These are phyloP conservation scores for Pipistrellus pygmaeus DNA, from an alignment of 2,797 vertebrate genomes.

Conservation along the genomic window DNA sequence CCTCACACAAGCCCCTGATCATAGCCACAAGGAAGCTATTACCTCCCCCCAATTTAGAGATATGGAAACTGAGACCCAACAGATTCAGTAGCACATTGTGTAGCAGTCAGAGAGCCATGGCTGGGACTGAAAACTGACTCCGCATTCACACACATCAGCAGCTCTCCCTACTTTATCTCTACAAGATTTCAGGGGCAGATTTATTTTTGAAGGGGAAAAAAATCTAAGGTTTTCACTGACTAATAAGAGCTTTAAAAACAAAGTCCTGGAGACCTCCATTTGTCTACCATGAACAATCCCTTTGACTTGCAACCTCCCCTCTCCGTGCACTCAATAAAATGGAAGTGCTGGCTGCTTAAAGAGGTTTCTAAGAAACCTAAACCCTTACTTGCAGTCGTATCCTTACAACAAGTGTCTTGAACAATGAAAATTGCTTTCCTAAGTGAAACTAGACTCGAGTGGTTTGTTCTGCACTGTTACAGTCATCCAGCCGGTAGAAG, in stretches of 20 bases:
- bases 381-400: slow-evolving; percentile 49
- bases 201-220: not conserved
- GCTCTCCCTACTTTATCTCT: not conserved
- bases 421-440: slow-evolving; percentile 73
- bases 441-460: slow-evolving; percentile 71
- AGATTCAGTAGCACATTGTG: not conserved
- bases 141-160: not conserved
- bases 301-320: not conserved
- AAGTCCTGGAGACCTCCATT: not conserved
- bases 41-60: not conserved
- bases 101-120: not conserved
- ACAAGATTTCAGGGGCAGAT: not conserved
- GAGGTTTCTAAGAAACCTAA: slow-evolving; percentile 50
- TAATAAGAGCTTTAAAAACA: slow-evolving; percentile 9
- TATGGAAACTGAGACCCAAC: not conserved
- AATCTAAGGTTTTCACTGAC: not conserved
- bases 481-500: slow-evolving; percentile 61
- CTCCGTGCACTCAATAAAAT: slow-evolving; percentile 15
- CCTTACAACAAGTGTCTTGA: slow-evolving; percentile 67
- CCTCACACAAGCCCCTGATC: not conserved
- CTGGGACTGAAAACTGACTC: not conserved
- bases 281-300: not conserved
- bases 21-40: not conserved
- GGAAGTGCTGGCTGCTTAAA: slow-evolving; percentile 4
- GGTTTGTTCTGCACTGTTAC: slow-evolving; percentile 59